phyloP scores from a whole-genome alignment of 37 sponge, comb jelly and placozoan genomes.

The Agelas oroides region DNA sequence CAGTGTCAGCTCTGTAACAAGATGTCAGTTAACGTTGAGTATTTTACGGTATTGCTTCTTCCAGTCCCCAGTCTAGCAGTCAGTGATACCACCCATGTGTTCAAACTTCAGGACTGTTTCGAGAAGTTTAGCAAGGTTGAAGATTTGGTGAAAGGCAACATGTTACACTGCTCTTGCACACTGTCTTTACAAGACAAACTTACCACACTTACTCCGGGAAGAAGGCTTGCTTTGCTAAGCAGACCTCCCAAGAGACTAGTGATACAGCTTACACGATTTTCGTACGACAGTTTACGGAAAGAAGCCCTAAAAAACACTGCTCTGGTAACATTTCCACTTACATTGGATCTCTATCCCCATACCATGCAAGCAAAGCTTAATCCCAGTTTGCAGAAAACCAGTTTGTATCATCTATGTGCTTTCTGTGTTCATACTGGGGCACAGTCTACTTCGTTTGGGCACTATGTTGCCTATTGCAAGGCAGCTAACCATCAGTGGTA shows the following conservation, averaged over 20 bases:
- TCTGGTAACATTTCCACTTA: conserved; percentile 36
- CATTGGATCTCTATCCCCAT: conserved; percentile 40
- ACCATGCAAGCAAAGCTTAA: conserved; percentile 26
- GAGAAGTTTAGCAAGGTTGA: conserved; percentile 32
- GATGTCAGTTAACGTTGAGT: conserved; percentile 60
- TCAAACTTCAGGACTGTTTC: conserved; percentile 32
- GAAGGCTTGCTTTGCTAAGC: conserved; percentile 56
- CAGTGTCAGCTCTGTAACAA: conserved; percentile 66
- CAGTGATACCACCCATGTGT: no score
- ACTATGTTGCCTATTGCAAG: conserved; percentile 74
- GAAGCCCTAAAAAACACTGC: conserved; percentile 41
- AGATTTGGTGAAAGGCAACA: conserved; percentile 32
- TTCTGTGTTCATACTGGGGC: conserved; percentile 71
- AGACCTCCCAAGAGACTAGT: conserved; percentile 41
- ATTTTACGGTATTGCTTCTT: conserved; percentile 64
- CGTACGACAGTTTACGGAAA: conserved; percentile 41
- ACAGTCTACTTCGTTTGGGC: conserved; percentile 66
- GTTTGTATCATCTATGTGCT: conserved; percentile 47
- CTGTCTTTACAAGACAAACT: background rate
- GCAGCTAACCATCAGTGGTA: conserved; percentile 36
- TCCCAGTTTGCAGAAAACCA: background rate
- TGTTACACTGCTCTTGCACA: conserved; percentile 52
- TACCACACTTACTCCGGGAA: conserved; percentile 33
- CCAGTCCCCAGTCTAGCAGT: conserved; percentile 19
- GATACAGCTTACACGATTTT: conserved; percentile 71